Conservation (phyloP, 2,888 invertebrate genomes). For the Lingula anatina region DNA sequence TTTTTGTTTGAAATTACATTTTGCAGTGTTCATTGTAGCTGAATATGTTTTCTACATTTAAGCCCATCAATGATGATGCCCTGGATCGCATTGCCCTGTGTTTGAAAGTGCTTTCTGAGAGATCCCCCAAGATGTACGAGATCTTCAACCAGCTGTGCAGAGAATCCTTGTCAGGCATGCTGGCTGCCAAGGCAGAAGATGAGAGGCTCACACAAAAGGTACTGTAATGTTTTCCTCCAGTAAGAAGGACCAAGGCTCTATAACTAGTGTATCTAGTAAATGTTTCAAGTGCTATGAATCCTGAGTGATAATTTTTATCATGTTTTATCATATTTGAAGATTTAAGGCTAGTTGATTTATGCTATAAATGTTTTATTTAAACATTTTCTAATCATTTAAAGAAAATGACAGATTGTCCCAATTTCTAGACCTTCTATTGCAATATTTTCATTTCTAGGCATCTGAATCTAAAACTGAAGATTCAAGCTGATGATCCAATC, state of each 20-base stretch:
- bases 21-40: background rate
- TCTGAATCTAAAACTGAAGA: conserved; percentile 60
- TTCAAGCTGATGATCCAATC: conserved; percentile 84
- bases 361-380: too few species aligned
- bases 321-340: too few species aligned
- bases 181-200: conserved; percentile 71
- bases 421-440: too few species aligned
- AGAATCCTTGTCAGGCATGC: conserved; percentile 75
- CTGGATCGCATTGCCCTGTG: conserved; percentile 82
- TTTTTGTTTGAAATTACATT: background rate
- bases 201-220: conserved; percentile 61
- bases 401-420: too few species aligned
- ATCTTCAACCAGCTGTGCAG: conserved; percentile 73
- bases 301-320: too few species aligned
- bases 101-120: conserved; percentile 57
- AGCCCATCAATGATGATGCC: conserved; percentile 86
- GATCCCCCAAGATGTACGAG: conserved; percentile 62
- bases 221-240: background rate
- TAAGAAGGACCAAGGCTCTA: background rate
- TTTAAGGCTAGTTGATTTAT: too few species aligned
- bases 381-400: too few species aligned
- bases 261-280: background rate
- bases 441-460: conserved; percentile 19
- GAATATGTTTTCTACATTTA: conserved; percentile 35
- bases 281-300: background rate